Conservation (phyloP, 2,113 vertebrate species). For the Empidonax alnorum region DNA sequence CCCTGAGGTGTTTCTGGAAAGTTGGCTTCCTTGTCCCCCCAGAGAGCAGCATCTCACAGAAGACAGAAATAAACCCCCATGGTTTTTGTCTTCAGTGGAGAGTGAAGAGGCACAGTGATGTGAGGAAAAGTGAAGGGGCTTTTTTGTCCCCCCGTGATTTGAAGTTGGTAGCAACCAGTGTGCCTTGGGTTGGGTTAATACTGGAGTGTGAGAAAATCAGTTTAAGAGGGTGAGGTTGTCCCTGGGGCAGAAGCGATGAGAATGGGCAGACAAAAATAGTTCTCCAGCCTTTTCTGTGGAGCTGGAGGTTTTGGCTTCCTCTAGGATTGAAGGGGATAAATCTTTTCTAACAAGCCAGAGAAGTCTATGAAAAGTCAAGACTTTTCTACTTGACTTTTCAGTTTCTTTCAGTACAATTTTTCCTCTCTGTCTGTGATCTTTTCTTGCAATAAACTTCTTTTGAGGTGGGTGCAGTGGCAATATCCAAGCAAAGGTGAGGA, state of each 20-base stretch:
- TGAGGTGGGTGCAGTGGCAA: neutral
- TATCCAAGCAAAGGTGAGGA: neutral
- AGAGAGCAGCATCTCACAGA: neutral
- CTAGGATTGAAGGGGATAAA: neutral
- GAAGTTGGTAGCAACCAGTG: fast-evolving
- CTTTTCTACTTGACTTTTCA: neutral
- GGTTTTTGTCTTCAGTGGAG: neutral
- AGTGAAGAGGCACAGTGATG: fast-evolving
- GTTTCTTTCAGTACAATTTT: neutral
- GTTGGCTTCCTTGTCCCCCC: neutral
- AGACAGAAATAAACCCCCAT: neutral
- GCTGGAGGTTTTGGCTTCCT: neutral
- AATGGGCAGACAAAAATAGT: neutral
- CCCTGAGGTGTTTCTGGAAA: neutral
- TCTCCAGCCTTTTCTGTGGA: neutral
- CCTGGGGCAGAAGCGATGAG: neutral
- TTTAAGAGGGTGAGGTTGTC: neutral
- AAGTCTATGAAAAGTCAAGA: neutral
- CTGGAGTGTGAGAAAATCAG: neutral
- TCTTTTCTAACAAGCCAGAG: neutral
- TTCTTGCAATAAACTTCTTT: neutral
- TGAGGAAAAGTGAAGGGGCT: neutral
- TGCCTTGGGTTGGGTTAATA: neutral
- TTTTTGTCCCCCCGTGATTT: neutral
- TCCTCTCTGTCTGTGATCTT: neutral